phyloP scores from a whole-genome alignment of 2,888 invertebrate genomes.

The Lochmaea capreae region DNA sequence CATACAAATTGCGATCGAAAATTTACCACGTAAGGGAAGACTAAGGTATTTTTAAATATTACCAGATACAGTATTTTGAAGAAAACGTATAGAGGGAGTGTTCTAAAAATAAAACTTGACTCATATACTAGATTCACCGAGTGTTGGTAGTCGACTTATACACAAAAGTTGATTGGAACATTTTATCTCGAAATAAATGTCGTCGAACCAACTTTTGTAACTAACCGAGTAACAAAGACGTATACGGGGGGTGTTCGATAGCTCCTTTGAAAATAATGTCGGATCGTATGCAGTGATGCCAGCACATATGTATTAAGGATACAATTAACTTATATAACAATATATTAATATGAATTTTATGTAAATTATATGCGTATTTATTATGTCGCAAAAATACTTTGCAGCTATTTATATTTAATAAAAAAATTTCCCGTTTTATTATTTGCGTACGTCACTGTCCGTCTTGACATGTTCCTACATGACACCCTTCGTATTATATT shows the following conservation, averaged over 20 bases:
- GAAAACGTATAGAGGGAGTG: not conserved
- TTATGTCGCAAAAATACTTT: not conserved
- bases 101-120: constrained; percentile 10
- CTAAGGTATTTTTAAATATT: not conserved
- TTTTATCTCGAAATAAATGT: not conserved
- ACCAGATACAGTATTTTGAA: not conserved
- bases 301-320: no score
- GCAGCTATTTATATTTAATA: not conserved
- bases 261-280: no score
- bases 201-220: constrained; percentile 7
- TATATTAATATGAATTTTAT: not conserved
- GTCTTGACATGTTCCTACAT: not conserved
- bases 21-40: no score
- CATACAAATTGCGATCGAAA: no score
- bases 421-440: not conserved
- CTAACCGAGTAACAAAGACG: not conserved
- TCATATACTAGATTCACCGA: not conserved
- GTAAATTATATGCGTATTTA: not conserved
- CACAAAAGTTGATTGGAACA: not conserved
- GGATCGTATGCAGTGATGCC: no score
- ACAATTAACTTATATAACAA: not conserved
- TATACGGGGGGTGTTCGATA: not conserved
- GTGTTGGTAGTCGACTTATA: not conserved
- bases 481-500: constrained; percentile 1
- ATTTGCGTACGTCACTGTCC: constrained; percentile 5